Conservation (phyloP, 2,797 vertebrate genomes). For the Sardinella longiceps region DNA sequence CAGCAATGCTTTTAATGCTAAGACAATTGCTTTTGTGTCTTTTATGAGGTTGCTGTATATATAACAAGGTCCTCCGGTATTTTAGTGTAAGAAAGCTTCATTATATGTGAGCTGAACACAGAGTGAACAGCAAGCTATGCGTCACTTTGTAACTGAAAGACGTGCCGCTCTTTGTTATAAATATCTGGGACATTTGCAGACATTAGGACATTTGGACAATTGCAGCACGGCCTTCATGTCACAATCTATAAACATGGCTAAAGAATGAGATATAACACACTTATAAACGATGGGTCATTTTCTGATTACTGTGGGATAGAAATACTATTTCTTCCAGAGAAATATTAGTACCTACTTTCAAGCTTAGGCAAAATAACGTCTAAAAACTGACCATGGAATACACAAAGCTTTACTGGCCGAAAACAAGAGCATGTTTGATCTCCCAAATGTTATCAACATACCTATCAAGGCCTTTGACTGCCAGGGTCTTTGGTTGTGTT, state of each 20-base stretch:
- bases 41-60: neutral
- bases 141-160: neutral
- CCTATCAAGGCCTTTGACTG: conserved; percentile 5
- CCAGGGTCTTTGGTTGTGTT: neutral
- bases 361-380: neutral
- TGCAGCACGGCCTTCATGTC: neutral
- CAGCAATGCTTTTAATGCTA: neutral
- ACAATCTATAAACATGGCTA: neutral
- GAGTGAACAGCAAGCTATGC: neutral
- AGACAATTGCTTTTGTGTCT: neutral
- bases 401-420: neutral
- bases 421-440: neutral
- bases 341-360: neutral
- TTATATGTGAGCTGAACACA: neutral
- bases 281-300: neutral
- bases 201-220: neutral
- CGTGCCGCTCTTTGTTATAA: neutral
- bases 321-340: neutral
- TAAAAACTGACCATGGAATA: neutral
- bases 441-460: conserved; percentile 4
- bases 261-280: neutral
- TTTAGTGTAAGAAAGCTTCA: neutral
- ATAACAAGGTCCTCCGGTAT: neutral
- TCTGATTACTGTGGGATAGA: neutral
- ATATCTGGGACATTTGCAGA: neutral